Evolutionary conservation across 2,888 invertebrate species (phyloP), one percentile per base, ranked within the genome.

Genomic region (Oegoconia quadripuncta): DNA sequence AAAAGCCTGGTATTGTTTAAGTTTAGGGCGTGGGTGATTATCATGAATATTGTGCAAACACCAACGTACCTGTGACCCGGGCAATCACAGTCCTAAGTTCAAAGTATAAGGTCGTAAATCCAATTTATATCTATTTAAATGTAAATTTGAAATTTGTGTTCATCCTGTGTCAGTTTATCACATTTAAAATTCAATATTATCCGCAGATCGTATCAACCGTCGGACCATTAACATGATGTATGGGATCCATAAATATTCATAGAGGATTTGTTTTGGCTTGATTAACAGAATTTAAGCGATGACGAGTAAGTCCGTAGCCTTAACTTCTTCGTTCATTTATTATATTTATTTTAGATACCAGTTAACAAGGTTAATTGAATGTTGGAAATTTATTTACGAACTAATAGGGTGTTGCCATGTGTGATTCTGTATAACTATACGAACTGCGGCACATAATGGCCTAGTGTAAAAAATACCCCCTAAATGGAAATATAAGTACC

Each of bases 151-250:
- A 25, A 15, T 6, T 25, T 14, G 25, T 25, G 7, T 52, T 50
- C 33, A 30, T 45, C 44, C 44, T 44, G 51, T 39, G 36, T 34
- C 6, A 23, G 44, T 40, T 32, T 36, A 28, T 39, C 42, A 39
- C 48, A 40, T 44, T 40, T 46, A 44, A 37, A 49, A 46, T 51
- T 47, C 52, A 52, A 49, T 52, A 50, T 45, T 42, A 45, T 51
- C 50, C 51, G 54, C 34, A 57, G 63, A 72, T 69, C 63, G 59
- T 50, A 68, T 64, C 61, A 48, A 44, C 46, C n/a, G n/a, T n/a
- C n/a, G n/a, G n/a, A n/a, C 48, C 50, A 62, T 68, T 63, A 44
- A 47, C 41, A 55, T 63, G 67, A 72, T 66, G 48, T 55, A 71
- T 63, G 55, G 56, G 48, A 44, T 44, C 52, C 51, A 61, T 66